These are phyloP conservation scores for Anisognathus igniventris DNA, from an alignment of 2,797 vertebrate species.

Conservation along the genomic window DNA sequence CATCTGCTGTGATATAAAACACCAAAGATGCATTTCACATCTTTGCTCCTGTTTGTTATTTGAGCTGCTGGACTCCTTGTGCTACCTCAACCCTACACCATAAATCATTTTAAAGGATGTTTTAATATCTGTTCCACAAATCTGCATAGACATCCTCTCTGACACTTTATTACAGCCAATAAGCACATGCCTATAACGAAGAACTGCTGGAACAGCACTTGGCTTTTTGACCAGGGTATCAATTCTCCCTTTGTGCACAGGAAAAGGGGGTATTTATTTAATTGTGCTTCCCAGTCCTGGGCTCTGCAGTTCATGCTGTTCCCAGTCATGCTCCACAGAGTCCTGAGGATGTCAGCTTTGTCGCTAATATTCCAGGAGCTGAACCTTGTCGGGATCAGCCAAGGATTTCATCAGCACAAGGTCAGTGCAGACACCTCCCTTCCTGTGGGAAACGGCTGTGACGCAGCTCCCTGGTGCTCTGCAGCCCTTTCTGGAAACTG, in stretches of 20 bases:
- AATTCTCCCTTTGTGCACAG: background rate
- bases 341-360: slow-evolving; percentile 33
- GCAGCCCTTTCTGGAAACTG: background rate
- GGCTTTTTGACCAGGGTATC: background rate
- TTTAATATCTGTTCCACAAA: background rate
- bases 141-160: background rate
- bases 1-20: background rate
- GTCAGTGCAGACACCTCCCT: slow-evolving; percentile 21
- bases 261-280: slow-evolving; percentile 1
- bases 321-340: slow-evolving; percentile 37
- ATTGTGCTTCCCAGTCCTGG: background rate
- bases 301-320: background rate
- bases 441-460: slow-evolving; percentile 37
- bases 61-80: background rate
- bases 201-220: slow-evolving; percentile 31
- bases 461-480: background rate
- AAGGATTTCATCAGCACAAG: slow-evolving; percentile 54
- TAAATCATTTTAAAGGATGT: background rate
- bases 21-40: background rate
- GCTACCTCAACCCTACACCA: background rate
- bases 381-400: slow-evolving; percentile 37
- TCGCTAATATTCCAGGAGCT: background rate
- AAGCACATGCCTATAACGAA: background rate
- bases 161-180: background rate
- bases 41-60: background rate